Conservation (phyloP, 2,888 invertebrate genomes). For the Phorcus lineatus region DNA sequence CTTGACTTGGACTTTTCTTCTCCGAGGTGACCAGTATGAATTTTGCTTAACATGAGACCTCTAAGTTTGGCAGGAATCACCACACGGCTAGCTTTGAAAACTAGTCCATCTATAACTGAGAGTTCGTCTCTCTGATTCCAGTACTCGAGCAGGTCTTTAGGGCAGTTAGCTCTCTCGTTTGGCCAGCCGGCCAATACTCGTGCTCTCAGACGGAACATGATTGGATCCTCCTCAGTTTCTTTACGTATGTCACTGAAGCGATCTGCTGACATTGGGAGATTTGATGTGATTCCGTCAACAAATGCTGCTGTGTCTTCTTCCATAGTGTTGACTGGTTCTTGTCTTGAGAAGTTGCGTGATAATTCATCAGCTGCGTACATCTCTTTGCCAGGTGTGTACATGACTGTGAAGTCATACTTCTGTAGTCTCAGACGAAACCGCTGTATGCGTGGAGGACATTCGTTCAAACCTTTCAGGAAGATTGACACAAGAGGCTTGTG, state of each 20-base stretch:
- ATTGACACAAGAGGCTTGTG: slow-evolving; percentile 33
- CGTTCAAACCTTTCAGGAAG: slow-evolving; percentile 26
- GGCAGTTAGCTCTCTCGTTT: not conserved
- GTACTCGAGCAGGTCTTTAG: not conserved
- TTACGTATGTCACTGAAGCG: too few relatives aligned
- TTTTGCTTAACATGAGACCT: slow-evolving; percentile 25
- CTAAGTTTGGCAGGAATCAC: slow-evolving; percentile 22
- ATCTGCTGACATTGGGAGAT: too few relatives aligned
- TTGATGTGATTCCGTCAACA: not conserved
- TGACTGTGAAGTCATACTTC: slow-evolving; percentile 29
- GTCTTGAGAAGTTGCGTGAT: not conserved
- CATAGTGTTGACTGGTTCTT: not conserved
- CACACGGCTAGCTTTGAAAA: slow-evolving; percentile 23
- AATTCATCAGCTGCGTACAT: slow-evolving; percentile 30
- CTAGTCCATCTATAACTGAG: not conserved
- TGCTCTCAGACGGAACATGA: not conserved
- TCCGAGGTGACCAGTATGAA: slow-evolving; percentile 31
- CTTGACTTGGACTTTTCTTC: slow-evolving; percentile 27
- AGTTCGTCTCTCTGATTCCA: slow-evolving; percentile 14
- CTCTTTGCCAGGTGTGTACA: slow-evolving; percentile 28
- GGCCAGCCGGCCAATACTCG: not conserved
- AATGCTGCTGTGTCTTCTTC: slow-evolving; percentile 23
- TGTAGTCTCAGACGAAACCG: slow-evolving; percentile 30
- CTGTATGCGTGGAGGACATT: slow-evolving; percentile 31
- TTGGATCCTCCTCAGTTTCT: too few relatives aligned